Evolutionary conservation across 2,113 vertebrate species (phyloP).

Genomic region (Alosa alosa): DNA sequence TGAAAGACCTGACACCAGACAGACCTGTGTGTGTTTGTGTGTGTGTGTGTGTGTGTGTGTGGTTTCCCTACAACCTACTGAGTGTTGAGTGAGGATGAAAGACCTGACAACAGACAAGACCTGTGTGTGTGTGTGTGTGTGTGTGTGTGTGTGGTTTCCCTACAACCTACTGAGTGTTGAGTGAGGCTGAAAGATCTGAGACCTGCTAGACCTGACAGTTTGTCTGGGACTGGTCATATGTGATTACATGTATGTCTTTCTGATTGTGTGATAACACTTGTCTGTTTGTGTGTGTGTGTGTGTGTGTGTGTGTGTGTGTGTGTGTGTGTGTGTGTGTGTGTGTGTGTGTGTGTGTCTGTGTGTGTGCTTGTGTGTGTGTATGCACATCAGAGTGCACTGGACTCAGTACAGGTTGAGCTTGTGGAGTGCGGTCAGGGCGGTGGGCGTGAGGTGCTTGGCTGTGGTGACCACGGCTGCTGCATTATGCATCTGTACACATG

Average conservation of each 20-base stretch:
- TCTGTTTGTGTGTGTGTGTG: neutral
- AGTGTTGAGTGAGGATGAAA: too few species aligned
- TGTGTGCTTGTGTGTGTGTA: neutral
- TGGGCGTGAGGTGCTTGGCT: slow-evolving; percentile 45
- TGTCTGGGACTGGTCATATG: too few species aligned
- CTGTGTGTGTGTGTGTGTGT: too few species aligned
- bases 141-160: too few species aligned
- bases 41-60: neutral
- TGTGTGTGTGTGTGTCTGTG: neutral
- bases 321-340: neutral
- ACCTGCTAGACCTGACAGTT: too few species aligned
- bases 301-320: neutral
- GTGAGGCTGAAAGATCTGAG: too few species aligned
- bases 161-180: too few species aligned
- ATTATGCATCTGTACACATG: slow-evolving; percentile 25
- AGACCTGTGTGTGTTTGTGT: neutral
- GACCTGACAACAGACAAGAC: too few species aligned
- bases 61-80: too few species aligned
- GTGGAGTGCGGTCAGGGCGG: slow-evolving; percentile 41
- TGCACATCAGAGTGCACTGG: neutral
- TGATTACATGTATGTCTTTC: too few species aligned
- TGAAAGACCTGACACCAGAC: too few species aligned
- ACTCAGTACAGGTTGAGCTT: slow-evolving; percentile 19
- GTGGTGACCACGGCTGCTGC: slow-evolving; percentile 43
- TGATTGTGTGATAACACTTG: neutral